Conservation (phyloP, 2,888 invertebrate genomes). For the Taphrorychus bicolor region DNA sequence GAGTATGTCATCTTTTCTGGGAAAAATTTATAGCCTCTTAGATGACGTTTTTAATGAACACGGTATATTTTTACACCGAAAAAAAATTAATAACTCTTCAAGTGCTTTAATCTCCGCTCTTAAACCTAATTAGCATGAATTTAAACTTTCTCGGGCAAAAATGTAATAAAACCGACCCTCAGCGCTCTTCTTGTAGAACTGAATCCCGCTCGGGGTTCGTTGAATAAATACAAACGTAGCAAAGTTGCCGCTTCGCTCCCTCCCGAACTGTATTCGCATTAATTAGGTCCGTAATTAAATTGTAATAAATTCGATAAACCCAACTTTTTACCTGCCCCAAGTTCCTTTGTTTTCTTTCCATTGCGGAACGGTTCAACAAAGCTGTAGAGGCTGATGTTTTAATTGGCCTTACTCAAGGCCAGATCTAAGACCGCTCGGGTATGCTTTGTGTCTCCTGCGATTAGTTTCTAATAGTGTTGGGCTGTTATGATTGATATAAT, state of each 20-base stretch:
- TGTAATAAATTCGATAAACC: constrained; percentile 35
- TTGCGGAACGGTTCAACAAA: too few species aligned
- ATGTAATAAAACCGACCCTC: constrained; percentile 3
- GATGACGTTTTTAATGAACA: too few species aligned
- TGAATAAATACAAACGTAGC: constrained; percentile 23
- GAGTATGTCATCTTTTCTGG: too few species aligned
- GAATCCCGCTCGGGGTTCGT: not conserved
- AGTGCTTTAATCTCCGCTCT: not conserved
- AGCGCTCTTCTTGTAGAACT: not conserved
- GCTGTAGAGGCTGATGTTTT: too few species aligned
- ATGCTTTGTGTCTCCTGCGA: too few species aligned
- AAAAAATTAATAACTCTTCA: not conserved
- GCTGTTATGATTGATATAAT: too few species aligned
- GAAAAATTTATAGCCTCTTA: too few species aligned
- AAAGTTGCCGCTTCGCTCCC: constrained; percentile 14
- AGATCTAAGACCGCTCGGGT: too few species aligned
- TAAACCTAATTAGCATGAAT: constrained; percentile 1
- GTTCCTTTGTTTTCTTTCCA: too few species aligned
- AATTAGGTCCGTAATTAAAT: constrained; percentile 34
- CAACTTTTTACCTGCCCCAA: constrained; percentile 48
- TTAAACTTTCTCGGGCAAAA: not conserved
- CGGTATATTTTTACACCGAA: not conserved
- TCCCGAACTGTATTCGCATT: constrained; percentile 25
- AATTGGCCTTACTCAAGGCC: too few species aligned
- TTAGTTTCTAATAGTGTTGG: too few species aligned